Conservation (phyloP, 2,113 vertebrate species). For the Spermophilus dauricus region DNA sequence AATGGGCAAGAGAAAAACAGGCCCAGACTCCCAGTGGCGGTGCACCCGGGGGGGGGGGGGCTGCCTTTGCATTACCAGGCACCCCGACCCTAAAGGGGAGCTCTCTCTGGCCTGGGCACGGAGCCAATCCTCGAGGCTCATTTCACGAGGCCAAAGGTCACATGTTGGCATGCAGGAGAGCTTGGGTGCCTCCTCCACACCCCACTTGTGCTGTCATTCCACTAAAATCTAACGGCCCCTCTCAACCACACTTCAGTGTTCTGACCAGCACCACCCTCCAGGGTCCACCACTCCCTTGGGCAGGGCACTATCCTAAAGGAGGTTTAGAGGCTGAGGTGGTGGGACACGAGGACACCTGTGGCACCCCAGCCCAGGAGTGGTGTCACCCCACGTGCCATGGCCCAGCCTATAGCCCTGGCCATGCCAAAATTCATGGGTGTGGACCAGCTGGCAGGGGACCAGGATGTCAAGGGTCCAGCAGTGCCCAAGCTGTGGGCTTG, state of each 20-base stretch:
- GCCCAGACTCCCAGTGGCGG: not conserved
- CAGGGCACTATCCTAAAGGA: not conserved
- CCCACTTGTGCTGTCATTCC: not conserved
- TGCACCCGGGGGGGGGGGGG: not conserved
- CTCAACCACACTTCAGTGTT: not conserved
- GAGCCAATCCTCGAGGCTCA: not conserved
- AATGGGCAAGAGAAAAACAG: not conserved
- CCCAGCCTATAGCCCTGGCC: not conserved
- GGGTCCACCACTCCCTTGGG: not conserved
- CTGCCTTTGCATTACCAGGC: not conserved
- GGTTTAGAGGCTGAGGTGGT: not conserved
- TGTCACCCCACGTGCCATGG: fast-evolving
- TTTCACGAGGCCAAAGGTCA: not conserved
- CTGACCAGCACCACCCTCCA: not conserved
- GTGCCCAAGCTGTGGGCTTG: fast-evolving
- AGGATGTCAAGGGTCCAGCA: not conserved
- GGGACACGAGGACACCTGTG: fast-evolving
- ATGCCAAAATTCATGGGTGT: not conserved
- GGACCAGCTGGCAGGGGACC: not conserved
- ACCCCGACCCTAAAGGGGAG: too few species aligned
- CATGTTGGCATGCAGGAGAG: not conserved
- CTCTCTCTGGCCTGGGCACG: not conserved
- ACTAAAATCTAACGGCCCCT: not conserved
- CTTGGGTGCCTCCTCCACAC: not conserved
- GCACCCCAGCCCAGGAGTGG: not conserved